These are phyloP conservation scores for Trilocha varians DNA, from an alignment of 2,888 invertebrate genomes.

Conservation along the genomic window DNA sequence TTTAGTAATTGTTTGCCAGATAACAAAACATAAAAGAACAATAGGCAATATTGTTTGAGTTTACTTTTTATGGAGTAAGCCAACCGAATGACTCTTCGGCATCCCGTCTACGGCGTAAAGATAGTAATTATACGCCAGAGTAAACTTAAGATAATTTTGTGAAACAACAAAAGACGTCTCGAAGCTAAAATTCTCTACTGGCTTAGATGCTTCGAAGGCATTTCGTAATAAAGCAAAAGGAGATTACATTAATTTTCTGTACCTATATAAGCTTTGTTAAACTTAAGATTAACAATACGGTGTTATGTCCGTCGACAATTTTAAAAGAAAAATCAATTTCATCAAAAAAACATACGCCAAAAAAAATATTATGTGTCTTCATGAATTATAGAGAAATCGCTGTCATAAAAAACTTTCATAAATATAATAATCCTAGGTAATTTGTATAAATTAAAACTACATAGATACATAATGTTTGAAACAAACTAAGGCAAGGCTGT, in stretches of 20 bases:
- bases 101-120: constrained; percentile 29
- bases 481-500: not conserved
- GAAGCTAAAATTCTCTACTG: not conserved
- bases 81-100: constrained; percentile 10
- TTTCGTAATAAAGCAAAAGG: not conserved
- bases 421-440: too few species aligned
- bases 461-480: too few species aligned
- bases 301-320: not conserved
- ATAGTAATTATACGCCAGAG: constrained; percentile 29
- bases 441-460: too few species aligned
- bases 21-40: constrained; percentile 38
- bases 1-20: constrained; percentile 11
- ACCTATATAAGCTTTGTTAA: constrained; percentile 1
- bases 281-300: not conserved
- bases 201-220: not conserved
- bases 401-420: too few species aligned
- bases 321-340: too few species aligned
- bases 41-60: constrained; percentile 34
- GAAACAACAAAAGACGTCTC: constrained; percentile 14
- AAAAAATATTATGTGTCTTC: too few species aligned
- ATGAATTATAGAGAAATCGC: too few species aligned
- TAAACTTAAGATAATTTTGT: constrained; percentile 22
- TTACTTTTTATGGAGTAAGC: constrained; percentile 23
- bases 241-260: not conserved
- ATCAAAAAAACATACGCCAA: too few species aligned